Evolutionary conservation across 2,113 vertebrate genomes (phyloP), one percentile per base, ranked within the genome.

Genomic region (Oncorhynchus gorbuscha): DNA sequence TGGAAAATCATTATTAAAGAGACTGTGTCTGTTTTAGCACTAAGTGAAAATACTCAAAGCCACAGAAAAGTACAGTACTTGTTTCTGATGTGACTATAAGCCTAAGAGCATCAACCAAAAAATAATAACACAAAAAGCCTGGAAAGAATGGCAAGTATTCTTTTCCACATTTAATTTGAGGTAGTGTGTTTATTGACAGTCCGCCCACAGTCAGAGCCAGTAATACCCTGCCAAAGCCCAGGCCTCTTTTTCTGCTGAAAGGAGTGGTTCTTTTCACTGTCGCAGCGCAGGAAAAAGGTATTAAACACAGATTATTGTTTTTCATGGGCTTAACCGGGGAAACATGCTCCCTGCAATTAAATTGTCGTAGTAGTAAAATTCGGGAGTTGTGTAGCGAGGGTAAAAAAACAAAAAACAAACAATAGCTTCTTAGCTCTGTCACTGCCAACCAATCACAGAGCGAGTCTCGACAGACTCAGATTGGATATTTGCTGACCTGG

Each of bases 281-380:
- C 24, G 51, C 77, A 74, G 64, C 32, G 61, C 77, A 74, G 69
- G 72, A 58, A 66, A 51, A 75, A 67, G 51, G 75, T 69, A 80
- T 82, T 77, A 79, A 76, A 77, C 18, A 64, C 18, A 55, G 72
- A 77, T 85, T 85, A 70, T 71, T 79, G 72, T 73, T 76, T 71
- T 76, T 79, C 62, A 32, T 51, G 66, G 77, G 72, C 39, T 81
- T 81, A 79, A 64, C 18, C 68, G 20, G 62, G 65, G 72, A 72
- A 72, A 78, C 79, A 76, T 24, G 74, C 73, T 72, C 61, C 24
- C 20, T 67, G 66, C 61, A 58, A 67, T 67, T 32, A 66, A 32
- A 68, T 32, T 69, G 48, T 65, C 16, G 59, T 62, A 62, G 49
- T 75, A 72, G 32, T 32, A 61, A 45, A 55, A 76, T 71, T 55